Percentiles rank a stretch among this genome's conserved stretches.
Conservation (phyloP, 92 coral and sea anemone genomes). For the Metridium senile region DNA sequence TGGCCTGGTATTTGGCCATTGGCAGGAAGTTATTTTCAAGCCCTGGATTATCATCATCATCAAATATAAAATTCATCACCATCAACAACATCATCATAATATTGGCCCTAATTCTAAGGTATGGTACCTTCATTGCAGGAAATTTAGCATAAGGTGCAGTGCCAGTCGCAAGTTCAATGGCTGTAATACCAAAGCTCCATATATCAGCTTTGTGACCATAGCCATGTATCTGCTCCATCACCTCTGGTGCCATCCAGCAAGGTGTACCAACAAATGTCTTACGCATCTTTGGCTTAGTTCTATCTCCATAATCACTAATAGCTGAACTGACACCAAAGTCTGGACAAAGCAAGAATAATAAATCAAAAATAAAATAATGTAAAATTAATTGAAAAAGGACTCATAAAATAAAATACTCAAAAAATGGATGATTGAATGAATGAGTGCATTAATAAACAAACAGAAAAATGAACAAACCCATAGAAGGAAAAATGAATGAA, state of each 20-base stretch:
- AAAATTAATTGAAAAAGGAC: not conserved
- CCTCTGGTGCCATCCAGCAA: conserved; percentile 99
- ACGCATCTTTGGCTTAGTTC: conserved; percentile 87
- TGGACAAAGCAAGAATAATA: conserved; percentile 12
- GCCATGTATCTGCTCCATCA: conserved; percentile 98
- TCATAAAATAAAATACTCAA: not conserved
- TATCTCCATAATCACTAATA: conserved; percentile 92
- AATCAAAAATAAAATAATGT: not conserved
- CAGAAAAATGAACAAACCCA: not conserved
- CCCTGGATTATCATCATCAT: not conserved
- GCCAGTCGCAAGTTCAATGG: conserved; percentile 97
- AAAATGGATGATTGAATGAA: not conserved
- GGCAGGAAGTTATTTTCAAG: too few relatives aligned
- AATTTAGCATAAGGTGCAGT: conserved; percentile 95
- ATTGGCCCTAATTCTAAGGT: too few relatives aligned
- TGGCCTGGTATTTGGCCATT: too few relatives aligned
- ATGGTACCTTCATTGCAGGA: conserved; percentile 96
- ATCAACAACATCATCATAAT: too few relatives aligned
- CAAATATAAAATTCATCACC: not conserved
- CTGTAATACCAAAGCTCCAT: conserved; percentile 99
- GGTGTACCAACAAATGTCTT: conserved; percentile 99
- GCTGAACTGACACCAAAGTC: conserved; percentile 99
- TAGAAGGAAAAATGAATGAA: not conserved
- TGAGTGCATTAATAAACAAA: not conserved
- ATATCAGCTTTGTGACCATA: conserved; percentile 98